A percentile compares a stretch with the other conserved stretches of the same genome.
These are phyloP conservation scores for Poecile atricapillus DNA, from an alignment of 2,113 vertebrate genomes.

Conservation along the genomic window DNA sequence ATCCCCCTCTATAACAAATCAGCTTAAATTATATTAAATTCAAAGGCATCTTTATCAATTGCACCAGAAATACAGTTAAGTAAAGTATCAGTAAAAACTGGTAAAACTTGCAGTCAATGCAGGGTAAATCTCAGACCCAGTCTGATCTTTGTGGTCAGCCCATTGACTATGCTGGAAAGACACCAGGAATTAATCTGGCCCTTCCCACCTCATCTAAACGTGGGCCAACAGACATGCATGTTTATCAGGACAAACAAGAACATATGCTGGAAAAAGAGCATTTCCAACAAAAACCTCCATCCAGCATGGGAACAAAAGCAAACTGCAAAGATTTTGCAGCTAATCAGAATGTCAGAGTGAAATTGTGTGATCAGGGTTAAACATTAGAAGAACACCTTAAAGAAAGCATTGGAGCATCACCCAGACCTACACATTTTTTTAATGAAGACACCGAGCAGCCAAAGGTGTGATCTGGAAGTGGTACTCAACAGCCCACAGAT, in stretches of 20 bases:
- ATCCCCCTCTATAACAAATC: not conserved
- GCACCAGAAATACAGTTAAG: not conserved
- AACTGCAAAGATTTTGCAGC: not conserved
- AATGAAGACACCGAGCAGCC: not conserved
- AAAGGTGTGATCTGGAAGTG: not conserved
- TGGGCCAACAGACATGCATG: constrained; percentile 45
- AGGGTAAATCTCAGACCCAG: not conserved
- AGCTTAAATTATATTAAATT: not conserved
- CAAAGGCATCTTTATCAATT: not conserved
- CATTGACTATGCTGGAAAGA: not conserved
- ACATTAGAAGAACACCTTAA: not conserved
- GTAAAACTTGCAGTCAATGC: not conserved
- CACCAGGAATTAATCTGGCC: constrained; percentile 26
- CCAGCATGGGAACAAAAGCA: constrained; percentile 39
- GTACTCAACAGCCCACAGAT: not conserved
- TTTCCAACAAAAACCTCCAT: constrained; percentile 64
- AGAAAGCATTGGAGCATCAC: not conserved
- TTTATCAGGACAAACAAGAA: constrained; percentile 71
- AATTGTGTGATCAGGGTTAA: not conserved
- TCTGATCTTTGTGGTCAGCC: not conserved
- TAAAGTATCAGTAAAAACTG: not conserved
- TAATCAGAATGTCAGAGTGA: not conserved
- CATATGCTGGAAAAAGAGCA: constrained; percentile 62
- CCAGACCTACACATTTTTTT: not conserved
- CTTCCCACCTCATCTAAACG: constrained; percentile 21